Evolutionary conservation across 2,797 vertebrate species (phyloP), one percentile per base, ranked within the genome.

Genomic region (Semaprochilodus insignis): DNA sequence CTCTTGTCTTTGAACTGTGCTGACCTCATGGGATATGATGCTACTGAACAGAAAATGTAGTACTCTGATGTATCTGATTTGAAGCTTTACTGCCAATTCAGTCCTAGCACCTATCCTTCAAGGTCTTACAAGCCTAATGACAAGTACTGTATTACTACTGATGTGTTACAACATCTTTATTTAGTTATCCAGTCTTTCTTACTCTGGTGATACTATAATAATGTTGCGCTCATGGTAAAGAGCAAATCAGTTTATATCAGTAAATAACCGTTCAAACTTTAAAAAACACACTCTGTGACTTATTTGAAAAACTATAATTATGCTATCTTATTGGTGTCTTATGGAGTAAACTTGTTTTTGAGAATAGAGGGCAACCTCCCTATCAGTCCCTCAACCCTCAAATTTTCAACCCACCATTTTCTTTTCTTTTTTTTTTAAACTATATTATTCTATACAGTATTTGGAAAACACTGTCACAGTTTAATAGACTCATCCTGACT

Each of bases 401-500:
- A 88, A 86, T 60, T 83, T 54, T 81, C 73, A 86, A 92, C 93
- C 88, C 92, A 31, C 31, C 31, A 31, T 31, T 31, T 31, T 31
- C 31, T 31, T 31, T 31, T 31, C 3, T 31, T 48, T 13, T 93
- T 86, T 80, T 78, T 27, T 52, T 84, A 77, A n/a, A 85, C 81
- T 81, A 73, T 77, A 52, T 74, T 62, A 55, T 75, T 82, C 60
- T 88, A 80, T 95, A 95, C 94, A 96, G 92, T 95, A 94, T 63
- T 95, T 91, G 93, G 69, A 83, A 87, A 94, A 95, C 91, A 90
- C 89, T 94, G 94, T 98, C 97, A 97, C 97, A 97, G 96, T 97
- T 97, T 93, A 94, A 93, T 93, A 93, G 93, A 91, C 96, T 94
- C 93, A 59, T 93, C 91, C 80, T 67, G 91, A 88, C 91, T 79